Conservation (phyloP, 1,140 invertebrate species). For the Oncopeltus fasciatus region DNA sequence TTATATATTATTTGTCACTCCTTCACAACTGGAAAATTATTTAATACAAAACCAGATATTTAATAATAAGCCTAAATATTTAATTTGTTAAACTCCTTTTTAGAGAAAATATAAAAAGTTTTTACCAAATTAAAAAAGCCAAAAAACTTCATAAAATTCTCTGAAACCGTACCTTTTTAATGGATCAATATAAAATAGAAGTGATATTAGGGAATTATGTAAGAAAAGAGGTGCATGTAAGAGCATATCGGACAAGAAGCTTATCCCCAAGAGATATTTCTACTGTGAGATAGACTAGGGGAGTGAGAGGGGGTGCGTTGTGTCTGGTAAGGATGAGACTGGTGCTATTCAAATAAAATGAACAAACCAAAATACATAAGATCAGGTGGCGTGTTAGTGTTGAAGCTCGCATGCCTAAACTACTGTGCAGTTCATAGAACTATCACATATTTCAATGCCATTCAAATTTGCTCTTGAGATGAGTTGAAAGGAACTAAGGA, state of each 20-base stretch:
- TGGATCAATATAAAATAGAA: too few relatives aligned
- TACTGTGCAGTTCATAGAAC: neutral
- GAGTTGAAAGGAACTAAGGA: too few relatives aligned
- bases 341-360: neutral
- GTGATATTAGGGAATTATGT: neutral
- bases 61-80: too few relatives aligned
- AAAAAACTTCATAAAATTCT: too few relatives aligned
- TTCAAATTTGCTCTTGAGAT: too few relatives aligned
- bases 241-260: slow-evolving; percentile 16
- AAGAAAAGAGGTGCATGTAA: slow-evolving; percentile 15
- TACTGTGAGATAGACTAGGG: slow-evolving; percentile 6
- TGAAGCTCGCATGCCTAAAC: slow-evolving; percentile 4
- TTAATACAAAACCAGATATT: too few relatives aligned
- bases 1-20: too few relatives aligned
- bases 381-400: slow-evolving; percentile 6
- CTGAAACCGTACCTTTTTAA: too few relatives aligned
- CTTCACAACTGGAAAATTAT: too few relatives aligned
- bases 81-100: too few relatives aligned
- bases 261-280: slow-evolving; percentile 8
- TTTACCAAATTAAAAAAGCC: too few relatives aligned
- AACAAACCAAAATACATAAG: neutral
- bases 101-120: too few relatives aligned
- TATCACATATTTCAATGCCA: neutral
- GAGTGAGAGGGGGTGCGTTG: slow-evolving; percentile 16
- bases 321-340: slow-evolving; percentile 19